Percentiles rank a stretch among this genome's conserved stretches.
Evolutionary conservation across 2,797 vertebrate species (phyloP).

Genomic region (Chaetophractus vellerosus): DNA sequence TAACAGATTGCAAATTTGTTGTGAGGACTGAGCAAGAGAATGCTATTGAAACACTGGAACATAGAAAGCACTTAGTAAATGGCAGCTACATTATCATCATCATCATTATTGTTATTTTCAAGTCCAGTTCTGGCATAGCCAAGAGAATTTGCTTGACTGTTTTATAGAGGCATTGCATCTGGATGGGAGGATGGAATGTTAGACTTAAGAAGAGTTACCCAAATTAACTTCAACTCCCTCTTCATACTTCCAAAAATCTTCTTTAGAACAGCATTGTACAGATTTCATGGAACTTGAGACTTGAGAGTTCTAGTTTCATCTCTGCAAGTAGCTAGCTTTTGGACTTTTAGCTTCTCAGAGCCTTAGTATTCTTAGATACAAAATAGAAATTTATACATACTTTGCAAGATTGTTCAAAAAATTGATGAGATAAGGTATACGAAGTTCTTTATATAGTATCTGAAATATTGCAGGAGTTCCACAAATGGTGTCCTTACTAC

Average conservation of each 20-base stretch:
- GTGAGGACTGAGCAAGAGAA: background rate
- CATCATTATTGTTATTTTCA: background rate
- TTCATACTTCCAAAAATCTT: background rate
- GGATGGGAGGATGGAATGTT: background rate
- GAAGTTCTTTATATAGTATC: background rate
- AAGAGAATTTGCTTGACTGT: background rate
- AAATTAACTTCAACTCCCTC: background rate
- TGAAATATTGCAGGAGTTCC: background rate
- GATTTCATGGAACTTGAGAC: background rate
- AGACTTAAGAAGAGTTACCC: background rate
- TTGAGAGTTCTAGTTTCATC: background rate
- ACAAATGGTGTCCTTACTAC: background rate
- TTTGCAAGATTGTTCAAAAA: slow-evolving; percentile 14
- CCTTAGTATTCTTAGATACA: background rate
- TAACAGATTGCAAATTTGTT: background rate
- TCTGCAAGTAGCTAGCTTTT: background rate
- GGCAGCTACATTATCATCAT: background rate
- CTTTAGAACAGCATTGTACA: background rate
- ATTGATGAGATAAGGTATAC: background rate
- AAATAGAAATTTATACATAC: background rate
- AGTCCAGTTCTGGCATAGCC: background rate
- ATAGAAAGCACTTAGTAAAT: background rate
- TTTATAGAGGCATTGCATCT: background rate
- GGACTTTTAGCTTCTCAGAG: background rate
- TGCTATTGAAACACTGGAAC: background rate